Conservation (phyloP, 37 sponge, comb jelly and placozoan genomes). For the Haliclona indistincta region DNA sequence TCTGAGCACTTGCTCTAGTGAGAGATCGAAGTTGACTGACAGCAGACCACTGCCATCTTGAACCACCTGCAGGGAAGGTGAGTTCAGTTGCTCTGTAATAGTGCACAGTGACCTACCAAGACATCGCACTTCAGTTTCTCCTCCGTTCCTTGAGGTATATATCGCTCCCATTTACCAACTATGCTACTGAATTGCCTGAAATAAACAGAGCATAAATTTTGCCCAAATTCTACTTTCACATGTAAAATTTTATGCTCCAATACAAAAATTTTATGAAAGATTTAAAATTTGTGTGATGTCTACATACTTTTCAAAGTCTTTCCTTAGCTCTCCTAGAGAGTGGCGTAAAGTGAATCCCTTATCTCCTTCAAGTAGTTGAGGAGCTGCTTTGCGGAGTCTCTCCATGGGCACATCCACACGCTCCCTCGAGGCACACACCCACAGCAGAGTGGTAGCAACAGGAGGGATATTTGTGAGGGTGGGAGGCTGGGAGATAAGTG, state of each 20-base stretch:
- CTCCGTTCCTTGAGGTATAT: constrained; percentile 19
- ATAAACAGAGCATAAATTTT: too few species aligned
- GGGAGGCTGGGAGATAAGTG: constrained; percentile 36
- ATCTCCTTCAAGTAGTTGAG: constrained; percentile 75
- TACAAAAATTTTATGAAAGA: too few species aligned
- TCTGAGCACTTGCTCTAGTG: constrained; percentile 30
- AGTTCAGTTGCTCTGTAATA: too few species aligned
- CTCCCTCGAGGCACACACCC: constrained; percentile 70
- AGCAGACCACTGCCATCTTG: constrained; percentile 22
- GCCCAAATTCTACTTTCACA: too few species aligned
- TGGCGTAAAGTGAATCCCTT: constrained; percentile 76
- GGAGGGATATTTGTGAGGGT: constrained; percentile 66
- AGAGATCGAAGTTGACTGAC: constrained; percentile 61
- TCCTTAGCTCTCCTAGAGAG: constrained; percentile 12
- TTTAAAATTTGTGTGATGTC: background rate
- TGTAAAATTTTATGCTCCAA: too few species aligned
- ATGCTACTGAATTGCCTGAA: too few species aligned
- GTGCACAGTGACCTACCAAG: too few species aligned
- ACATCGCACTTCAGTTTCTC: constrained; percentile 34
- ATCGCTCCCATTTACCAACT: constrained; percentile 32
- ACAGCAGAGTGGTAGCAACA: constrained; percentile 57
- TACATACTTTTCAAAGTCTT: constrained; percentile 22
- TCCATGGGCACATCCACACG: constrained; percentile 54
- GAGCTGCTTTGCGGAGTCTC: constrained; percentile 35
- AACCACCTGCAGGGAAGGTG: too few species aligned